Evolutionary conservation across 2,888 invertebrate genomes (phyloP), one percentile per base, ranked within the genome.

Genomic region (Polymixis lichenea): DNA sequence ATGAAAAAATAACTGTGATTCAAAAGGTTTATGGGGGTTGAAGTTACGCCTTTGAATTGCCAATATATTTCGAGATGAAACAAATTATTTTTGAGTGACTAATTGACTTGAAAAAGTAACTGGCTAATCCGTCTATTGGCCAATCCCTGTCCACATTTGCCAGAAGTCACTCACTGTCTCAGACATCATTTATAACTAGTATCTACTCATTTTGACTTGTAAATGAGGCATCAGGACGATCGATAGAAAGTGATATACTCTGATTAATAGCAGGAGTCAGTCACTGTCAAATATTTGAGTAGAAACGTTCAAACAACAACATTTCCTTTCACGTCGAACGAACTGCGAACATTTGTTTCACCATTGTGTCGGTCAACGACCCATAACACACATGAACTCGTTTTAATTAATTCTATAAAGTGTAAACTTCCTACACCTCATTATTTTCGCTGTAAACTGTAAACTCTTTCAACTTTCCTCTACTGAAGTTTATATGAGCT

Each of bases 91-190:
- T 70, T 51, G 56, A 25, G 25, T 75, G 28, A 77, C 22, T 82
- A 73, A 82, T 82, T 60, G 64, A 67, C 25, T 38, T 43, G 3
- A 75, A 65, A 65, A 71, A 73, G 15, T 69, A 60, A 55, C 66
- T 38, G 22, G 15, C 72, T 69, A 73, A 80, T 53, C 15, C 11
- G 19, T 78, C 62, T 62, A 49, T 74, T 72, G 53, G 67, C 61
- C 72, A 77, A 78, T 77, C 17, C 53, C 49, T 38, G 61, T 64
- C 58, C 75, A 84, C 75, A 56, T 78, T 72, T 70, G 77, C 58
- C 69, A 75, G 38, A 69, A 79, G 78, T 85, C 81, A 81, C 70
- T 85, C 75, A 78, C 84, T 85, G 84, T 86, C 78, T 82, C 79
- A 71, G 65, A 72, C 81, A 74, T 70, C 69, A 82, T 84, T 84